These are phyloP conservation scores for Margarornis squamiger DNA, from an alignment of 2,797 vertebrate genomes.

Conservation along the genomic window DNA sequence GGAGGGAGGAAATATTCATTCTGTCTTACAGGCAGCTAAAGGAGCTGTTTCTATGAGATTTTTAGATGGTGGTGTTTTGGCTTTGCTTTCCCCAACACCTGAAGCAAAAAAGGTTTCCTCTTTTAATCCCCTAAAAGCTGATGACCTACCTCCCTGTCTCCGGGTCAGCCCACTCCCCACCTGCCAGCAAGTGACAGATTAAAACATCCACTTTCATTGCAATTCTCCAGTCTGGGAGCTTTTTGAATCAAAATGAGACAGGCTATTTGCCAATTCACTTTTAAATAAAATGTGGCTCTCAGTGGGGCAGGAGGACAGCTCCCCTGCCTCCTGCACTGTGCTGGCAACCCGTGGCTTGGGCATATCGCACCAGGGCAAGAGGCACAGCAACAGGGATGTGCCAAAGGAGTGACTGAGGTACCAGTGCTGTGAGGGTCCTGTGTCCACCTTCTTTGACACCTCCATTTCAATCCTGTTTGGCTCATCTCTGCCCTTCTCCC, in stretches of 20 bases:
- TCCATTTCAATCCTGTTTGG: fast-evolving
- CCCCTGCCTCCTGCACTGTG: neutral
- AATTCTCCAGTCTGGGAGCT: neutral
- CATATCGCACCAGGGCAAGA: fast-evolving
- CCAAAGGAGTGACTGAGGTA: neutral
- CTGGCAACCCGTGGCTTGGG: neutral
- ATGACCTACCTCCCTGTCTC: neutral
- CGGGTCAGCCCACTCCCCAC: neutral
- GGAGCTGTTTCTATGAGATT: neutral
- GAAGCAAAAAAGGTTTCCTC: neutral
- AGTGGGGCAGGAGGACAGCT: neutral
- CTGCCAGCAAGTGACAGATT: conserved; percentile 1
- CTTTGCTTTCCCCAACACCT: neutral
- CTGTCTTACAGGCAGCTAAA: neutral
- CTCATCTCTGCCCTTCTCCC: neutral
- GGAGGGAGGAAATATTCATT: neutral
- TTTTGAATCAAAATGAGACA: neutral
- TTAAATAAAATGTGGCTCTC: neutral
- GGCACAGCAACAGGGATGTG: neutral
- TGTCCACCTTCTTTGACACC: neutral
- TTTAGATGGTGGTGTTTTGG: neutral
- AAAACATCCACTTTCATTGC: neutral
- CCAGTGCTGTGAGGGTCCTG: fast-evolving
- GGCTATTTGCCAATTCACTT: neutral
- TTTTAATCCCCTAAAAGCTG: neutral